Evolutionary conservation across 2,888 invertebrate genomes (phyloP).

Genomic region (Tridacna gigas): DNA sequence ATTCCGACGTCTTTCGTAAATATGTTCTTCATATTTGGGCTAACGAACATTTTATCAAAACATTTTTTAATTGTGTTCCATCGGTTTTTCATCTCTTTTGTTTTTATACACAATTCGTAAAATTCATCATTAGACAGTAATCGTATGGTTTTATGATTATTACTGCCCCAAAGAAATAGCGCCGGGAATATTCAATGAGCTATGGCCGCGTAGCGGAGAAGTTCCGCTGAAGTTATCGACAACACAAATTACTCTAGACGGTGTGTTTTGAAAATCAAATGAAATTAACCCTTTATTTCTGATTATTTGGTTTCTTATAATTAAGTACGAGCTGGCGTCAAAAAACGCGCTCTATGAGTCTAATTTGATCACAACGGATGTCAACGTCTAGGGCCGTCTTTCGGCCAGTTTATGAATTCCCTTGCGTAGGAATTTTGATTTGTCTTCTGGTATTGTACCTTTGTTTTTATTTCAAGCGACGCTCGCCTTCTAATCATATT

Average conservation of each 20-base stretch:
- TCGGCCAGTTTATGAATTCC: slow-evolving; percentile 20
- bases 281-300: slow-evolving; percentile 52
- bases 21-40: too few species aligned
- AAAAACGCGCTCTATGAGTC: slow-evolving; percentile 26
- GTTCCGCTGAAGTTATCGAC: slow-evolving; percentile 29
- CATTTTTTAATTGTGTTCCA: too few species aligned
- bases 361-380: slow-evolving; percentile 16
- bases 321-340: slow-evolving; percentile 29
- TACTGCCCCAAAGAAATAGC: not conserved
- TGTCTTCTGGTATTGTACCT: slow-evolving; percentile 14
- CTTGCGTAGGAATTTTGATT: slow-evolving; percentile 14
- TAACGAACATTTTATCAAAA: too few species aligned
- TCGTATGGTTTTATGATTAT: too few species aligned
- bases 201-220: not conserved
- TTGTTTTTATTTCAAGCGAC: slow-evolving; percentile 23
- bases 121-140: too few species aligned
- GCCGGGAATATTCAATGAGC: not conserved
- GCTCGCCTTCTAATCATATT: slow-evolving; percentile 9
- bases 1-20: too few species aligned
- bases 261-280: slow-evolving; percentile 52
- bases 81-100: too few species aligned
- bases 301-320: slow-evolving; percentile 48
- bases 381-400: not conserved
- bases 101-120: too few species aligned
- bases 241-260: slow-evolving; percentile 26